Conservation (phyloP, 2,888 invertebrate species). For the Nasonia oneida region DNA sequence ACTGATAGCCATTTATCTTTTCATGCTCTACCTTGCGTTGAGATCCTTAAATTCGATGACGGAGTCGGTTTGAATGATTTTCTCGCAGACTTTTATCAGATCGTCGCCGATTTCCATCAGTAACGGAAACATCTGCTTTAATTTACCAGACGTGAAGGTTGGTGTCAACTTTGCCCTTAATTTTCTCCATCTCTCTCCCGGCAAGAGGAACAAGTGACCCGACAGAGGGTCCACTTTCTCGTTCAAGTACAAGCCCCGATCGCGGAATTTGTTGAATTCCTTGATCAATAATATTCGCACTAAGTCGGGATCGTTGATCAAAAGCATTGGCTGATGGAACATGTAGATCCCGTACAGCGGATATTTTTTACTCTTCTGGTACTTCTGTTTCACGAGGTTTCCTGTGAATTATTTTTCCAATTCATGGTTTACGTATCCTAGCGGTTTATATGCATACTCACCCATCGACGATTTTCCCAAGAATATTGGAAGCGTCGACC, state of each 20-base stretch:
- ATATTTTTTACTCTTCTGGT: conserved; percentile 36
- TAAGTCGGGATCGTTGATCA: conserved; percentile 69
- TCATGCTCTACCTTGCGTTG: conserved; percentile 3
- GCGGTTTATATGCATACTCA: not conserved
- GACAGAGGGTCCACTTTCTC: conserved; percentile 65
- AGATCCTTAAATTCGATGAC: conserved; percentile 54
- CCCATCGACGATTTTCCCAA: conserved; percentile 14
- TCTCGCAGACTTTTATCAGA: conserved; percentile 55
- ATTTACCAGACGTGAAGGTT: conserved; percentile 71
- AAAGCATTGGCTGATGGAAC: conserved; percentile 63
- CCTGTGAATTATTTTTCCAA: conserved; percentile 7
- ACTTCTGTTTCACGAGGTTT: conserved; percentile 5
- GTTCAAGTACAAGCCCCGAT: conserved; percentile 65
- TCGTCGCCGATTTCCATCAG: conserved; percentile 65
- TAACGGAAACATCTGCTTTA: conserved; percentile 69
- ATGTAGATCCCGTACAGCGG: conserved; percentile 62
- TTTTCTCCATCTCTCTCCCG: conserved; percentile 69
- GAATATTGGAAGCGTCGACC: conserved; percentile 61
- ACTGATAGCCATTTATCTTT: not conserved
- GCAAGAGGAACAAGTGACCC: conserved; percentile 61
- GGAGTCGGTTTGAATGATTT: not conserved
- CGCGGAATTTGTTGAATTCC: conserved; percentile 69
- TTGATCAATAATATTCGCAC: conserved; percentile 67
- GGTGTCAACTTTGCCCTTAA: conserved; percentile 70
- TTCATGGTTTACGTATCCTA: not conserved